These are phyloP conservation scores for Heliothis subflexa DNA, from an alignment of 1,140 invertebrate species.

Conservation along the genomic window DNA sequence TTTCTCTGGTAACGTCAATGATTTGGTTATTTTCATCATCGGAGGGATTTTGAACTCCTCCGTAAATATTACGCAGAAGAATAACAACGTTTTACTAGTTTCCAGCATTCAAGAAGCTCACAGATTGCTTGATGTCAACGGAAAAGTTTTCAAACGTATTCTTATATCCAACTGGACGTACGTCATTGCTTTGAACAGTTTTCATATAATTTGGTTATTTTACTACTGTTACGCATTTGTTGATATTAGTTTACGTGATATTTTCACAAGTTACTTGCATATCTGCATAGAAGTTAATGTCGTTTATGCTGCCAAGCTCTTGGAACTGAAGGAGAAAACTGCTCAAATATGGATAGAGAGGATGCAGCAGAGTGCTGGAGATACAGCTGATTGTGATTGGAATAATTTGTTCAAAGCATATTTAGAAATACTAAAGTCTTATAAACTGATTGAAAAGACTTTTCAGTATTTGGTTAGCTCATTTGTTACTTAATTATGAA, in stretches of 20 bases:
- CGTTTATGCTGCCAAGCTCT: background rate
- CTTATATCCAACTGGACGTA: background rate
- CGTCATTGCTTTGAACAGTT: background rate
- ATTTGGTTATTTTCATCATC: background rate
- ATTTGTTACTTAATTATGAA: background rate
- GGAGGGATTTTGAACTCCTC: conserved; percentile 1
- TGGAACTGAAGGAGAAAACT: background rate
- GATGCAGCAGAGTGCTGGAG: background rate
- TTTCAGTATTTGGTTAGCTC: conserved; percentile 4
- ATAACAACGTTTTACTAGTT: conserved; percentile 25
- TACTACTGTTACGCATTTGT: background rate
- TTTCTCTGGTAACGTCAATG: background rate
- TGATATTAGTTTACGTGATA: background rate
- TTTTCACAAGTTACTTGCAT: background rate
- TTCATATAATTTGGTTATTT: background rate
- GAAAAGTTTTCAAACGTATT: background rate
- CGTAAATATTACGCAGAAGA: background rate
- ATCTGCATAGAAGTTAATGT: conserved; percentile 22
- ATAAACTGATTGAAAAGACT: background rate
- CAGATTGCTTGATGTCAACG: background rate
- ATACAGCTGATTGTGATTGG: background rate
- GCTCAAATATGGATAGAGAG: background rate
- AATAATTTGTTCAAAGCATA: conserved; percentile 1
- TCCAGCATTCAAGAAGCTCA: conserved; percentile 10
- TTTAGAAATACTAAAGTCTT: conserved; percentile 10